Conservation (phyloP, 2,888 invertebrate genomes). For the Orchesellides sinensis region DNA sequence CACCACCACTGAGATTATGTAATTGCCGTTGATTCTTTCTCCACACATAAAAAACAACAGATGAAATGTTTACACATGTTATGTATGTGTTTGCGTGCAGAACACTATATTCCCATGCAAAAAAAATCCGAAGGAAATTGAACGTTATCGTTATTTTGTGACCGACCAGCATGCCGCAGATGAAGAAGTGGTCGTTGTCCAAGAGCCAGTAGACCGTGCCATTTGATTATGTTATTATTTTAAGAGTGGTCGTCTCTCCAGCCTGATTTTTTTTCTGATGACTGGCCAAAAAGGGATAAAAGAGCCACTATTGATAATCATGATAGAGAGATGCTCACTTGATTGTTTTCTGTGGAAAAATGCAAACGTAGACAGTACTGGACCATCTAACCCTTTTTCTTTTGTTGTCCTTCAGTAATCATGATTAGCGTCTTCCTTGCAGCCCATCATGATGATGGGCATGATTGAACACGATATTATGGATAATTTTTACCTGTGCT, state of each 20-base stretch:
- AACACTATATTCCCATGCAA: constrained; percentile 6
- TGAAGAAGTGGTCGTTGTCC: neutral
- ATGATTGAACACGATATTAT: constrained; percentile 33
- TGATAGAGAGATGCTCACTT: no score
- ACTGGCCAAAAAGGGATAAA: no score
- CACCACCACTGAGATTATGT: neutral
- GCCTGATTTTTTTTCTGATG: neutral
- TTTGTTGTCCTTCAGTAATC: neutral
- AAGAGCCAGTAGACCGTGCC: constrained; percentile 35
- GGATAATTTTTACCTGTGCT: no score
- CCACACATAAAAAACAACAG: no score
- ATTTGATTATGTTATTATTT: constrained; percentile 42
- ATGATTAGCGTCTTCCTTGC: no score
- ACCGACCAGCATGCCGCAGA: constrained; percentile 3
- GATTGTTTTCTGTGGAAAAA: no score
- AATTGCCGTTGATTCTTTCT: no score
- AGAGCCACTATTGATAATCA: no score
- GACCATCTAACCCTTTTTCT: neutral
- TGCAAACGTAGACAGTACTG: neutral
- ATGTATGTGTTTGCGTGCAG: neutral
- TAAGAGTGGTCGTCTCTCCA: neutral
- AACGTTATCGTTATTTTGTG: neutral
- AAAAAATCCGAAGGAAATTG: no score
- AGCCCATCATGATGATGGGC: no score
- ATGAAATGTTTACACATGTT: neutral